Percentiles rank a stretch among this genome's conserved stretches.
These are phyloP conservation scores for Electrophaes corylata DNA, from an alignment of 2,888 invertebrate genomes.

Conservation along the genomic window DNA sequence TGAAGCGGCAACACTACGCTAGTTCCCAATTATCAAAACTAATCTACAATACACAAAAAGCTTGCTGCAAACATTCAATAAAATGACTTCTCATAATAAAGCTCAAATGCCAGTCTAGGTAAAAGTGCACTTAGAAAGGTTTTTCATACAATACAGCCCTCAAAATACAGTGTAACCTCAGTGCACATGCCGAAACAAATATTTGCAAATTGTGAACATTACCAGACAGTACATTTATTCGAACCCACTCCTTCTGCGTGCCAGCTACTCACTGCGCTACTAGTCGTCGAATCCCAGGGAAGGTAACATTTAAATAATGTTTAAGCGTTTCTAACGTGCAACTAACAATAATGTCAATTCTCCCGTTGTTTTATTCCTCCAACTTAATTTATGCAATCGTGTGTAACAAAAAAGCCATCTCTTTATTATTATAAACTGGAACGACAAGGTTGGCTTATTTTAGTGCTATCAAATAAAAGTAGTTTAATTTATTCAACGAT, in stretches of 20 bases:
- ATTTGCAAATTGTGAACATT: background rate
- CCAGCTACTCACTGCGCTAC: background rate
- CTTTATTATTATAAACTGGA: no score
- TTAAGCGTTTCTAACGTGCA: background rate
- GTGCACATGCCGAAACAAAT: background rate
- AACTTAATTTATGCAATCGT: no score
- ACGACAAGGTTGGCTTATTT: no score
- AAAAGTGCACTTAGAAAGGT: no score
- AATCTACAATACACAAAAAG: slow-evolving; percentile 18
- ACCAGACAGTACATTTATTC: background rate
- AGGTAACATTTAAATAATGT: no score
- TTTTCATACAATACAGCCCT: background rate
- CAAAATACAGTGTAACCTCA: background rate
- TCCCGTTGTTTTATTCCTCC: no score
- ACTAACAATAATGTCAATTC: no score
- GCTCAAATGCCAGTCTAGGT: background rate
- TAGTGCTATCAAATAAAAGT: no score
- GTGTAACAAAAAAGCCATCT: no score
- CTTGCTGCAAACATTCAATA: background rate
- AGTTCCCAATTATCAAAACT: slow-evolving; percentile 21
- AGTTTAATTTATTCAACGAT: no score
- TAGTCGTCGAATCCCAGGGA: background rate
- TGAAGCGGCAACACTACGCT: slow-evolving; percentile 61
- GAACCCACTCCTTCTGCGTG: background rate
- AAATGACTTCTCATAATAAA: background rate